Conservation (phyloP, 2,797 vertebrate species). For the Lutjanus argentimaculatus region DNA sequence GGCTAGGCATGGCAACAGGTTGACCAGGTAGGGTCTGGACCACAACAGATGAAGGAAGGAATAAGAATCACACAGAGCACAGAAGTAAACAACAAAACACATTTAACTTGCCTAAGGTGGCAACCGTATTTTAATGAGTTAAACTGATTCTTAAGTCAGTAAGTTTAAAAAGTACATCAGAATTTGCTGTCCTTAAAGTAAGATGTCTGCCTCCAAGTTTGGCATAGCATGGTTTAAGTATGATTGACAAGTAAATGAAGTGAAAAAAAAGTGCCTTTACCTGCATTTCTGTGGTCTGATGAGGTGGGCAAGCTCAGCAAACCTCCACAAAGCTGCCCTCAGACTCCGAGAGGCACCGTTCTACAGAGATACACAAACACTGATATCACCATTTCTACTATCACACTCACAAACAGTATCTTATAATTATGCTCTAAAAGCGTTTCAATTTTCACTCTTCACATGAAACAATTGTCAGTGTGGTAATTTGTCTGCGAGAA, state of each 20-base stretch:
- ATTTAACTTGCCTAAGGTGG: background rate
- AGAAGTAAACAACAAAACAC: background rate
- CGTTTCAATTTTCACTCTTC: background rate
- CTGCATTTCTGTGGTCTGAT: constrained; percentile 99
- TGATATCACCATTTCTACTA: background rate
- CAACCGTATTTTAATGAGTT: background rate
- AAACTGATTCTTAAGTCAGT: background rate
- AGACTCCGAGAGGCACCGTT: constrained; percentile 96
- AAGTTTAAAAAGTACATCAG: background rate
- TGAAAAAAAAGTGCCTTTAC: constrained; percentile 72
- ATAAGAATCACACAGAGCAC: background rate
- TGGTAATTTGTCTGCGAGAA: background rate
- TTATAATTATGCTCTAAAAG: no score
- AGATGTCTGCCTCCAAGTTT: no score
- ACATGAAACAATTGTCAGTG: background rate
- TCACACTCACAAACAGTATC: background rate
- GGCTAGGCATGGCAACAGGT: constrained; percentile 94
- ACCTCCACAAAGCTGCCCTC: constrained; percentile 97
- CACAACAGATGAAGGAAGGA: background rate
- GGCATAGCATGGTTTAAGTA: background rate
- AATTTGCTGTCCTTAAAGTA: background rate
- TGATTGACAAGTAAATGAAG: background rate
- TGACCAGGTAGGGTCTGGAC: constrained; percentile 94
- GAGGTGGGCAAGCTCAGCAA: constrained; percentile 97
- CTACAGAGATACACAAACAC: constrained; percentile 76